Conservation (phyloP, 2,113 vertebrate genomes). For the Cacatua alba region DNA sequence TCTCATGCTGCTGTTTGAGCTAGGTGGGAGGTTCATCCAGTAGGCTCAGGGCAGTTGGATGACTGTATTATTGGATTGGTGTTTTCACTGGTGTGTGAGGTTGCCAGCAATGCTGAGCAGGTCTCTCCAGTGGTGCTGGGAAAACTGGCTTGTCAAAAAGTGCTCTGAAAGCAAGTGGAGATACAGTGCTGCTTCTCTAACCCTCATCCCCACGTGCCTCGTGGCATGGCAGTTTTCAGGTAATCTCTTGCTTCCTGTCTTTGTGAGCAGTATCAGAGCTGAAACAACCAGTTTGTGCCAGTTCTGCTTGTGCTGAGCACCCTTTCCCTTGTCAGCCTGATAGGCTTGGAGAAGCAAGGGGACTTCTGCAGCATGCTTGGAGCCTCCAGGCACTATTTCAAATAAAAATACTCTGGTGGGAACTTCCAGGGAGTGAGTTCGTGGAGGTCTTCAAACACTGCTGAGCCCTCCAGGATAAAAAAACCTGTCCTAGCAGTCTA, state of each 20-base stretch:
- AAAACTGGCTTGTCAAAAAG: background rate
- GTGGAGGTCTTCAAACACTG: background rate
- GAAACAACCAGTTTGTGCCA: background rate
- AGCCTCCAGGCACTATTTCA: background rate
- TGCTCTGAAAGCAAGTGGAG: background rate
- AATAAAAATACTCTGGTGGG: background rate
- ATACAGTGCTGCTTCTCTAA: background rate
- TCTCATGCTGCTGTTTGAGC: background rate
- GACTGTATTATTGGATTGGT: background rate
- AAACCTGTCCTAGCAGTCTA: background rate
- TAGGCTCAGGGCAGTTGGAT: background rate
- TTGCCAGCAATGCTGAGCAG: background rate
- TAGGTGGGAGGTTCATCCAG: background rate
- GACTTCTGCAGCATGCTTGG: background rate
- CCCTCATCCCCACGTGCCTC: background rate
- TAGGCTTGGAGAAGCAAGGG: background rate
- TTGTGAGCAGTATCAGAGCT: background rate
- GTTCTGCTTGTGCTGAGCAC: background rate
- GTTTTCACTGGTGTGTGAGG: background rate
- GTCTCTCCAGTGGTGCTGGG: background rate
- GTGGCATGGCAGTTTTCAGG: background rate
- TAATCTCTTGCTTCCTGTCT: background rate
- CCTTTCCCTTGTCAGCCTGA: background rate
- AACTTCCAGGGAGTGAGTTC: background rate
- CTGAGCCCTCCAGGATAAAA: background rate